Conservation (phyloP, 2,113 vertebrate species). For the Amblyopsis rosae region DNA sequence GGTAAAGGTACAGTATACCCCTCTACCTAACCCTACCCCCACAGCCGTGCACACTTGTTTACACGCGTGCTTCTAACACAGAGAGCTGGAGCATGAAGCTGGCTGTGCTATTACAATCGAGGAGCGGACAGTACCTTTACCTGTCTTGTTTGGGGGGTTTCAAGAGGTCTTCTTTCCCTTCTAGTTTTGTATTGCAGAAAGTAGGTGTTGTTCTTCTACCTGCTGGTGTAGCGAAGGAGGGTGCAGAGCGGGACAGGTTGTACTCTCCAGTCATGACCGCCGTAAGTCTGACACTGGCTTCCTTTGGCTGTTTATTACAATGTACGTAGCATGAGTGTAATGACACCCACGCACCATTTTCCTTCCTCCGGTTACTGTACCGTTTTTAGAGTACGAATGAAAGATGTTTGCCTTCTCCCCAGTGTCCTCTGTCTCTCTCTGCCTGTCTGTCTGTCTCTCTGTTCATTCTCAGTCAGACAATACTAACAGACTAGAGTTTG, state of each 20-base stretch:
- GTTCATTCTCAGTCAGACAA: conserved; percentile 44
- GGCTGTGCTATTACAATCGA: background rate
- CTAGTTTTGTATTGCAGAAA: conserved; percentile 70
- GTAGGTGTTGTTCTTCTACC: conserved; percentile 71
- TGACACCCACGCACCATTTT: conserved; percentile 7
- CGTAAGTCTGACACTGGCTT: conserved; percentile 57
- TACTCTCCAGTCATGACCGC: conserved; percentile 68
- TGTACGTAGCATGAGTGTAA: conserved; percentile 7
- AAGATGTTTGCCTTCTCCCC: conserved; percentile 23
- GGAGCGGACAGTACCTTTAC: background rate
- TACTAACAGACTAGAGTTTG: conserved; percentile 43
- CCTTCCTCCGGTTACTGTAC: conserved; percentile 5
- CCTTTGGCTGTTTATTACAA: conserved; percentile 39
- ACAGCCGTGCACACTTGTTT: too few species aligned
- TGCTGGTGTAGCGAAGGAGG: conserved; percentile 52
- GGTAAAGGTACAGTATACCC: too few species aligned
- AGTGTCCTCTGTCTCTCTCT: conserved; percentile 12
- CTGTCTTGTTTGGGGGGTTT: too few species aligned
- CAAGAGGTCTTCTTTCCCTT: background rate
- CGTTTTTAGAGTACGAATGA: conserved; percentile 46
- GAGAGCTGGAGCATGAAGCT: too few species aligned
- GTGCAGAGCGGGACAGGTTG: conserved; percentile 61
- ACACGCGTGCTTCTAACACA: too few species aligned
- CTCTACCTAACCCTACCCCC: too few species aligned
- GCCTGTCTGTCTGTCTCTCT: conserved; percentile 26